phyloP scores from a whole-genome alignment of 2,113 vertebrate genomes.

The Mobula hypostoma region DNA sequence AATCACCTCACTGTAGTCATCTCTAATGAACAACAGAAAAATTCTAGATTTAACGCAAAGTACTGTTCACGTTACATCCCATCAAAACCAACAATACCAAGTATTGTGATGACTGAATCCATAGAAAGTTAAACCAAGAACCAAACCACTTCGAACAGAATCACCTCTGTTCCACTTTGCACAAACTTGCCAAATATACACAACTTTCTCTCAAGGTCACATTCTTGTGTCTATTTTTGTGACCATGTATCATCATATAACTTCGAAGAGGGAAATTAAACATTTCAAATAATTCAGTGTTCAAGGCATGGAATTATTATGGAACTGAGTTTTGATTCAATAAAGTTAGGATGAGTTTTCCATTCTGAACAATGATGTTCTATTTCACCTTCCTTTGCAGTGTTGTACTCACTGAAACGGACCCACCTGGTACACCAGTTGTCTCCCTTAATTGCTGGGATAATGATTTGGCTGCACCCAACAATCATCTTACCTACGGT shows the following conservation, averaged over 20 bases:
- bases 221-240: background rate
- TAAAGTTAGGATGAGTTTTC: background rate
- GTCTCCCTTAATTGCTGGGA: constrained; percentile 39
- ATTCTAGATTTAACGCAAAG: background rate
- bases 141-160: background rate
- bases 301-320: background rate
- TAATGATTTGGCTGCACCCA: constrained; percentile 42
- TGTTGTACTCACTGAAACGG: constrained; percentile 45
- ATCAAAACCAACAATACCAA: background rate
- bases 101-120: background rate
- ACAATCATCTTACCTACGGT: constrained; percentile 47
- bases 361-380: background rate
- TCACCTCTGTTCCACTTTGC: background rate
- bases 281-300: background rate
- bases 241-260: background rate
- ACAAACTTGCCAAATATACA: constrained; percentile 6
- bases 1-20: background rate
- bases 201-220: background rate
- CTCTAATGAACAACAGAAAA: background rate
- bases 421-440: constrained; percentile 28
- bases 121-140: background rate
- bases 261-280: background rate
- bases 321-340: background rate
- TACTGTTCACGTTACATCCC: background rate
- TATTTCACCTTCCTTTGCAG: constrained; percentile 39